Conservation (phyloP, 2,888 invertebrate genomes). For the Tryphoninae sp. region DNA sequence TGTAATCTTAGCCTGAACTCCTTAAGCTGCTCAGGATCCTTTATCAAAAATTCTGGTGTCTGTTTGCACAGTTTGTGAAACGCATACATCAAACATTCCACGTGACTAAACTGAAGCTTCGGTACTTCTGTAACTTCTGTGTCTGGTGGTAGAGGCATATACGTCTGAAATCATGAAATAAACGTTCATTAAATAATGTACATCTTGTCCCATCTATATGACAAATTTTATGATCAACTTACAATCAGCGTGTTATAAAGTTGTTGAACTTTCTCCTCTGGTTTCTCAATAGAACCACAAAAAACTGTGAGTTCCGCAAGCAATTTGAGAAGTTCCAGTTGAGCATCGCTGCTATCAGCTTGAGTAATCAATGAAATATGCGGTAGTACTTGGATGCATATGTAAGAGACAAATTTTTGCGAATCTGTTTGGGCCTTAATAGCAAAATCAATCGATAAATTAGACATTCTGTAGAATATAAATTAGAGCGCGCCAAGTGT, state of each 20-base stretch:
- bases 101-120: slow-evolving; percentile 95
- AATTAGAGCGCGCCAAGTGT: not conserved
- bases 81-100: slow-evolving; percentile 93
- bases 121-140: slow-evolving; percentile 87
- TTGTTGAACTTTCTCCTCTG: slow-evolving; percentile 88
- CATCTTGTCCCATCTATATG: no score
- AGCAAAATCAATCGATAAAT: slow-evolving; percentile 63
- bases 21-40: slow-evolving; percentile 90
- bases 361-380: slow-evolving; percentile 86
- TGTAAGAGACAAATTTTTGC: slow-evolving; percentile 91
- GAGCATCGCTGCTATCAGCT: slow-evolving; percentile 85
- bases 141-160: slow-evolving; percentile 93
- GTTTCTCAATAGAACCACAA: slow-evolving; percentile 89
- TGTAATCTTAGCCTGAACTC: slow-evolving; percentile 93
- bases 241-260: slow-evolving; percentile 91
- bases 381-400: slow-evolving; percentile 92
- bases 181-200: not conserved
- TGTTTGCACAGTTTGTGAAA: slow-evolving; percentile 90
- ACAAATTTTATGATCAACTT: slow-evolving; percentile 74
- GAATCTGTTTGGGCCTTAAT: slow-evolving; percentile 92
- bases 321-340: slow-evolving; percentile 91
- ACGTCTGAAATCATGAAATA: slow-evolving; percentile 84
- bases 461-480: not conserved
- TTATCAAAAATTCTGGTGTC: slow-evolving; percentile 88
- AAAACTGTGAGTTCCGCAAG: slow-evolving; percentile 92